These are phyloP conservation scores for Tachysurus vachellii DNA, from an alignment of 2,113 vertebrate species.

Conservation along the genomic window DNA sequence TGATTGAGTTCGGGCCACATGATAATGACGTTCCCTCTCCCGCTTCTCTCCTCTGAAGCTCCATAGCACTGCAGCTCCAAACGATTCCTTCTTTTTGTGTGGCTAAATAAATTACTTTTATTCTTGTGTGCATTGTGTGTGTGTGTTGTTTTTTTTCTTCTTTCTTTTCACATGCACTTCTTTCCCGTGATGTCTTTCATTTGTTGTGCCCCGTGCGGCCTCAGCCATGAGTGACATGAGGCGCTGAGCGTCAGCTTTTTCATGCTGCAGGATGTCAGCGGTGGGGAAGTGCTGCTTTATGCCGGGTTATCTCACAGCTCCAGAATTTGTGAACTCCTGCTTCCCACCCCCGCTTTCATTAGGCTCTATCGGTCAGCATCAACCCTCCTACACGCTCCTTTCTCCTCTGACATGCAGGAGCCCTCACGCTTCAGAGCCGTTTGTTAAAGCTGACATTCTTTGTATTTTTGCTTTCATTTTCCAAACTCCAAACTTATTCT, in stretches of 20 bases:
- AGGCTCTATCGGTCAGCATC: constrained; percentile 48
- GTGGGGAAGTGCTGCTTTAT: constrained; percentile 61
- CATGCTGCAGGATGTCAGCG: constrained; percentile 70
- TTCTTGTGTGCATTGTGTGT: constrained; percentile 49
- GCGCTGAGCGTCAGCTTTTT: constrained; percentile 72
- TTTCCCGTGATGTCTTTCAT: constrained; percentile 69
- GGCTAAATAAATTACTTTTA: constrained; percentile 72
- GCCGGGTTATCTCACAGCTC: constrained; percentile 55
- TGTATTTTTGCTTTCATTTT: background rate
- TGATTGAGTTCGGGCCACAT: constrained; percentile 61
- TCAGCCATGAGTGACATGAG: constrained; percentile 57
- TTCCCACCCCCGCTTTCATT: constrained; percentile 42
- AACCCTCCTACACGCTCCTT: background rate
- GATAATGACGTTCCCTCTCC: constrained; percentile 71
- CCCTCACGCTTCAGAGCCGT: constrained; percentile 16
- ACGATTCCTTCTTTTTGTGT: constrained; percentile 58
- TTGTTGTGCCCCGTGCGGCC: constrained; percentile 64
- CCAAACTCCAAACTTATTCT: constrained; percentile 13
- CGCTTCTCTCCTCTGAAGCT: constrained; percentile 38
- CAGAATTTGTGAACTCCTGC: constrained; percentile 42
- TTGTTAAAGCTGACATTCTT: constrained; percentile 12
- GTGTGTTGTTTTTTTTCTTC: background rate
- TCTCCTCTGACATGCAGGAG: constrained; percentile 21
- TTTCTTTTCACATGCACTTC: constrained; percentile 65
- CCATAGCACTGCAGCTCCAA: constrained; percentile 60